phyloP scores from a whole-genome alignment of 2,888 invertebrate species.

The Linyphia triangularis region DNA sequence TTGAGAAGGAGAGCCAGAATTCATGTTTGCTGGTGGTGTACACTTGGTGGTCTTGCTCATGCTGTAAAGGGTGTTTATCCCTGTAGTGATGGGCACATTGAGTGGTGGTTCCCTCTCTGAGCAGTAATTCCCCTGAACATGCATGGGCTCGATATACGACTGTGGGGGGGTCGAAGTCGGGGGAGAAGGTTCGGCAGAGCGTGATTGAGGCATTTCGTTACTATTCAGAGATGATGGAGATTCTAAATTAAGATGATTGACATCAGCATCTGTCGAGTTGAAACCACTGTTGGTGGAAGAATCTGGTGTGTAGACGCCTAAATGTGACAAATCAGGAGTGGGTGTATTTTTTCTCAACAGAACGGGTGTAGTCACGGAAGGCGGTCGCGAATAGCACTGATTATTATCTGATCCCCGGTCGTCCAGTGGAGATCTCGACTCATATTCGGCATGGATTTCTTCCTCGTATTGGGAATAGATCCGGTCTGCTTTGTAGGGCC shows the following conservation, averaged over 20 bases:
- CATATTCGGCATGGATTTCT: constrained; percentile 53
- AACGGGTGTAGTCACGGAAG: constrained; percentile 48
- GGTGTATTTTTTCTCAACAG: constrained; percentile 59
- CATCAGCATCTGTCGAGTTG: constrained; percentile 90
- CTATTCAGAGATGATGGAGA: constrained; percentile 91
- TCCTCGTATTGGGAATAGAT: constrained; percentile 37
- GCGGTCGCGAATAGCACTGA: constrained; percentile 56
- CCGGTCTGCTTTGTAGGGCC: constrained; percentile 1
- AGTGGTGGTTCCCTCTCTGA: constrained; percentile 25
- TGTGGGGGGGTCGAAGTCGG: constrained; percentile 77
- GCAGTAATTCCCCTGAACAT: constrained; percentile 74
- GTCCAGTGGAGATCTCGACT: constrained; percentile 40
- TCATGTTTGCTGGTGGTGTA: neutral
- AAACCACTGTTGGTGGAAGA: constrained; percentile 85
- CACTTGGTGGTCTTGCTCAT: constrained; percentile 14
- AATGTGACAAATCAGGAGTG: constrained; percentile 83
- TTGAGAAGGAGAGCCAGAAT: constrained; percentile 25
- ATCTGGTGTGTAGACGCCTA: constrained; percentile 92
- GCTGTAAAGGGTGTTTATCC: neutral
- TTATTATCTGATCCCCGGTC: constrained; percentile 30
- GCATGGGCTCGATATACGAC: constrained; percentile 79
- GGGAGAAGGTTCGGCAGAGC: constrained; percentile 83
- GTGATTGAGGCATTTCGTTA: constrained; percentile 91
- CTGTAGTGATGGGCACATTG: constrained; percentile 62
- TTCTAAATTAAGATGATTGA: constrained; percentile 90